phyloP scores from a whole-genome alignment of 2,113 vertebrate species.

The Hippocampus guttulatus region DNA sequence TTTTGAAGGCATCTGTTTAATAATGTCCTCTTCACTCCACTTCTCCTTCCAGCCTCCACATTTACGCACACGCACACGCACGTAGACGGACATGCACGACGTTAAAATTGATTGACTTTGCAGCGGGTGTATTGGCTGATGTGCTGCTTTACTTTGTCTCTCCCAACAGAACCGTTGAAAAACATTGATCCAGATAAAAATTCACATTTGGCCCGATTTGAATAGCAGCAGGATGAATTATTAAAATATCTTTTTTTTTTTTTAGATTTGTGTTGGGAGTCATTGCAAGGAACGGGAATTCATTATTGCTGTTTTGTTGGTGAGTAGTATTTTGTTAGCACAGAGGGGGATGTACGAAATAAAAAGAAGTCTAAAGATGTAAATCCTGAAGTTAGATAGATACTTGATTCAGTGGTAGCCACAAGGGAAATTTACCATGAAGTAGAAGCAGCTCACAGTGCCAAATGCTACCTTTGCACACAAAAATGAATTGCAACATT shows the following conservation, averaged over 20 bases:
- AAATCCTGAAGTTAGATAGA: not conserved
- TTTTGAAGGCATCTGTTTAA: not conserved
- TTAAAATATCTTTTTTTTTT: conserved; percentile 5
- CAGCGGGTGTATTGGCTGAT: not conserved
- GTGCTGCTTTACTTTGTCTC: conserved; percentile 36
- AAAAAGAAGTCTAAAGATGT: not conserved
- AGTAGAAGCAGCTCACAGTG: not conserved
- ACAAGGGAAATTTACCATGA: not conserved
- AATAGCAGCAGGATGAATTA: conserved; percentile 10
- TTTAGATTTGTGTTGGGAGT: not conserved
- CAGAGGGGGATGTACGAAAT: not conserved
- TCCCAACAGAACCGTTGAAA: conserved; percentile 14
- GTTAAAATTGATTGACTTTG: not conserved
- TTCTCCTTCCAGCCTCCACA: too few species aligned
- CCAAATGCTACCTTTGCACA: not conserved
- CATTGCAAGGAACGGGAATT: not conserved
- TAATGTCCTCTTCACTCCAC: not conserved
- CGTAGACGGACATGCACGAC: not conserved
- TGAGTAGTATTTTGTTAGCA: not conserved
- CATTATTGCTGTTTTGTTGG: not conserved
- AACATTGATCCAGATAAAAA: conserved; percentile 61
- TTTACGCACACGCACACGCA: not conserved
- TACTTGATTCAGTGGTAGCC: not conserved
- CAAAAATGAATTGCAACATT: not conserved
- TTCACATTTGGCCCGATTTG: conserved; percentile 21